These are phyloP conservation scores for Acanthopagrus latus DNA, from an alignment of 2,797 vertebrate species.

Conservation along the genomic window DNA sequence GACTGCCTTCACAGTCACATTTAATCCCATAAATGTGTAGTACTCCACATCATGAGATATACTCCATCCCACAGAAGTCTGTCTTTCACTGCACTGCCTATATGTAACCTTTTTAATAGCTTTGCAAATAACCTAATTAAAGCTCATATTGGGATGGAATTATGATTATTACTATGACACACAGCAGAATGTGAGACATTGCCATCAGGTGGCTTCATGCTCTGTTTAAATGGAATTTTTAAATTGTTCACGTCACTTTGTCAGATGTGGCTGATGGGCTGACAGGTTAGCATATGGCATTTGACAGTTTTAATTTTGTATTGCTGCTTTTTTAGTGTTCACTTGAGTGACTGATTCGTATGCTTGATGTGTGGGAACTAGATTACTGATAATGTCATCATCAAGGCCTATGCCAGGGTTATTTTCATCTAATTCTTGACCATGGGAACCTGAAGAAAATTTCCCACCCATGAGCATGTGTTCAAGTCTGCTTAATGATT, in stretches of 20 bases:
- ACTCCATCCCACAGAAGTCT: constrained; percentile 44
- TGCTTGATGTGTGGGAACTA: constrained; percentile 32
- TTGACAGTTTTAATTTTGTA: constrained; percentile 44
- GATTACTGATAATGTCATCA: constrained; percentile 60
- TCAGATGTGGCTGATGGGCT: constrained; percentile 22
- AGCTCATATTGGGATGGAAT: constrained; percentile 34
- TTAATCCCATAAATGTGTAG: constrained; percentile 66
- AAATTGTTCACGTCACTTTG: background rate
- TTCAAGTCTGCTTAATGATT: constrained; percentile 2
- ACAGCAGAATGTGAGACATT: constrained; percentile 44
- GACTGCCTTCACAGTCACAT: constrained; percentile 54
- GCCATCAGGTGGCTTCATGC: constrained; percentile 26
- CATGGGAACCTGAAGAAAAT: background rate
- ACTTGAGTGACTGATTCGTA: constrained; percentile 15
- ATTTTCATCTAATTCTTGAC: constrained; percentile 37
- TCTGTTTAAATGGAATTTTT: constrained; percentile 16
- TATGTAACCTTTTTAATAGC: constrained; percentile 51
- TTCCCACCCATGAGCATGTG: constrained; percentile 1
- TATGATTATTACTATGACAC: constrained; percentile 43
- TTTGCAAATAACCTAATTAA: constrained; percentile 57
- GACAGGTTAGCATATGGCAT: constrained; percentile 23
- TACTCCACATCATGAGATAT: constrained; percentile 44
- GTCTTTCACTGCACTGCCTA: constrained; percentile 20
- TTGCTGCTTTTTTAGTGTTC: constrained; percentile 17
- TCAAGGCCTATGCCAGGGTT: constrained; percentile 13